Evolutionary conservation across 1,140 invertebrate species (phyloP), one percentile per base, ranked within the genome.

Genomic region (Araneus ventricosus): DNA sequence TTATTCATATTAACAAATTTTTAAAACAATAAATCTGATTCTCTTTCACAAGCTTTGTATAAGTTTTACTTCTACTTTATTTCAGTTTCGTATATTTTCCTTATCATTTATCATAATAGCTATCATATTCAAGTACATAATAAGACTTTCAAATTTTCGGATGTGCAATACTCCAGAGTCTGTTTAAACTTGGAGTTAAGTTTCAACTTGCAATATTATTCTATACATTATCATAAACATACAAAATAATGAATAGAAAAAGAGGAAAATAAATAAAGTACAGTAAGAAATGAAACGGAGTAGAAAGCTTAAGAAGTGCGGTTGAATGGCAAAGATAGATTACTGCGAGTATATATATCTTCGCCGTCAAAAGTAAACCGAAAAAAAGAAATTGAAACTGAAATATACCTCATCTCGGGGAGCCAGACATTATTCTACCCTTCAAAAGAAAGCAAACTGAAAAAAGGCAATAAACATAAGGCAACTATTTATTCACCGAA

Each of bases 401-500:
- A 61, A 86, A 86, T 86, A 86, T 86, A 86, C 45, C 45, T 82
- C 80, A 52, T 52, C 37, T 39, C 24, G 2, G 39, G 80, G 80
- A 8, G 37, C 67, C 10, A 75, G 67, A 20, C 67, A 75, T 75
- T 75, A 75, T 75, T 75, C 67, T 75, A 14, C 67, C 17, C 30
- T 30, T 34, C 7, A 34, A 34, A 75, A 75, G 67, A 34, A 75
- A 82, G 27, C 6, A 30, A 52, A 27, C 24, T 82, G 41, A 14
- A 82, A 41, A 82, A 82, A 82, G 37, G 80, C 80, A 82, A 82
- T 82, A 82, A 52, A 82, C 80, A 82, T 27, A 41, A 82, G 80
- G 80, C 22, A 82, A 82, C 37, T 82, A 82, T 82, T 82, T 82
- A 82, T 82, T 82, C 80, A 82, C 37, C 41, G 80, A 82, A 82